phyloP scores from a whole-genome alignment of 2,113 vertebrate species.

The Octodon degus region DNA sequence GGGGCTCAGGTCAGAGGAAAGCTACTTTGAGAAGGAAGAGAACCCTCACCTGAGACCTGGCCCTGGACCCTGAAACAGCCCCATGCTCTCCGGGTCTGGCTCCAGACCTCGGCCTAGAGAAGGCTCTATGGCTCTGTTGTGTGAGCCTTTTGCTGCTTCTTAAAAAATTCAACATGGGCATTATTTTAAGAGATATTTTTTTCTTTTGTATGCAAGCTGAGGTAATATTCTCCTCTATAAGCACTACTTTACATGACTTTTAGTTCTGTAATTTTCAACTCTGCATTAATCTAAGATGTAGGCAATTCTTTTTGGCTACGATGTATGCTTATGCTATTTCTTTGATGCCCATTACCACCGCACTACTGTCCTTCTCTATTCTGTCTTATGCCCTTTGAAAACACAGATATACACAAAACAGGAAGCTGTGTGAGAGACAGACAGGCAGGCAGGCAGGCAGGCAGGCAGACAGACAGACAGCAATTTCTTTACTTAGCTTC shows the following conservation, averaged over 20 bases:
- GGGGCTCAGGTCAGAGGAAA: not conserved
- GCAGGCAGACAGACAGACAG: too few relatives aligned
- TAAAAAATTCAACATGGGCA: not conserved
- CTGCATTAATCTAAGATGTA: not conserved
- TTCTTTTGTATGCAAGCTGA: not conserved
- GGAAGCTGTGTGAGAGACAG: not conserved
- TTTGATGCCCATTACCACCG: not conserved
- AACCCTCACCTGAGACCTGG: too few relatives aligned
- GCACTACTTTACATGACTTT: not conserved
- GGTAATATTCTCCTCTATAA: not conserved
- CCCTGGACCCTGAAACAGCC: not conserved
- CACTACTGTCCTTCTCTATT: not conserved
- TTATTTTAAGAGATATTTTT: not conserved
- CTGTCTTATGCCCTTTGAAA: not conserved
- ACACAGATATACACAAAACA: not conserved
- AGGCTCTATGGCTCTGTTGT: not conserved
- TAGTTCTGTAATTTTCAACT: not conserved
- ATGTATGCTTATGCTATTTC: not conserved
- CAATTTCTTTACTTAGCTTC: not conserved
- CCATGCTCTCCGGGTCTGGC: too few relatives aligned
- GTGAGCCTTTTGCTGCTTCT: not conserved
- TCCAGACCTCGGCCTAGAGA: not conserved
- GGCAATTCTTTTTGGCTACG: not conserved
- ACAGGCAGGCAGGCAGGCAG: too few relatives aligned
- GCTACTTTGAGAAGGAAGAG: not conserved